Conservation (phyloP, 2,113 vertebrate species). For the Micromys minutus region DNA sequence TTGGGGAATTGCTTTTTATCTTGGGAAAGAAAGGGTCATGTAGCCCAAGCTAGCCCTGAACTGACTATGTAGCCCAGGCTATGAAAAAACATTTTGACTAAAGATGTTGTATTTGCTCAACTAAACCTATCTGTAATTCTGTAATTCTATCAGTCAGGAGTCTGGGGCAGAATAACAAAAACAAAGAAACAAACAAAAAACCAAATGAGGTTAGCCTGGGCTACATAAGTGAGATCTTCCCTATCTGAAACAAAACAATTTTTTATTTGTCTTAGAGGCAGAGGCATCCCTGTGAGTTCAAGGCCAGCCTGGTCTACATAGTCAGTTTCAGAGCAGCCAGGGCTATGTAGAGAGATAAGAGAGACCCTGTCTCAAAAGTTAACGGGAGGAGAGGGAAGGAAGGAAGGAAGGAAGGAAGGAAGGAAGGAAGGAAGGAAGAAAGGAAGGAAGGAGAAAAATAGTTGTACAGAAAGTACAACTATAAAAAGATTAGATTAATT, state of each 20-base stretch:
- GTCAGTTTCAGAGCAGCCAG: background rate
- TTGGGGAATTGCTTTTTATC: background rate
- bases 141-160: background rate
- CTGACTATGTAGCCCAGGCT: background rate
- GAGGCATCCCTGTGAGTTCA: background rate
- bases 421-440: background rate
- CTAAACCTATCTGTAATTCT: background rate
- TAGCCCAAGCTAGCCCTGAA: background rate
- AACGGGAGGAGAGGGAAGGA: background rate
- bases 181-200: background rate
- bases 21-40: background rate
- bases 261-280: background rate
- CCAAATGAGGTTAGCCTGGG: background rate
- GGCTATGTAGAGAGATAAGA: background rate
- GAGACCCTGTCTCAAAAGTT: background rate
- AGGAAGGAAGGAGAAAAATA: background rate
- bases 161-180: background rate
- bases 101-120: background rate
- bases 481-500: background rate
- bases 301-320: background rate
- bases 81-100: background rate
- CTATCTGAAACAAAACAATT: background rate
- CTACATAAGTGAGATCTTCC: background rate
- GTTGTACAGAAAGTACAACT: background rate
- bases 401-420: background rate